Conservation (phyloP, 2,113 vertebrate genomes). For the Vireo altiloquus region DNA sequence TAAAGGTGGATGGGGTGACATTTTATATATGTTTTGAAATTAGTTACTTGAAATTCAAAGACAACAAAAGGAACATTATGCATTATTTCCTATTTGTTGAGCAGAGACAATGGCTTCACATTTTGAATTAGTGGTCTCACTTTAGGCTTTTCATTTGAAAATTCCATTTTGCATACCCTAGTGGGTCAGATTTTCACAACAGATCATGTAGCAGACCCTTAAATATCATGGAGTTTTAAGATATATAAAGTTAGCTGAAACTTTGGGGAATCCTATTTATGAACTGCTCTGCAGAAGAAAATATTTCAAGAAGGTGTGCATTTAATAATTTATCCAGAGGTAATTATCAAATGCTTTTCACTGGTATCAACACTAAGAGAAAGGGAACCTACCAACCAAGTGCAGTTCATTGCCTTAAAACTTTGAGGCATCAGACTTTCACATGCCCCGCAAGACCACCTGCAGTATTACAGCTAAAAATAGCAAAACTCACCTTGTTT, state of each 20-base stretch:
- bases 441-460: neutral
- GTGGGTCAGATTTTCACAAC: neutral
- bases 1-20: neutral
- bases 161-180: neutral
- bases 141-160: neutral
- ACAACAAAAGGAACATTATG: neutral
- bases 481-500: conserved; percentile 79
- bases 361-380: neutral
- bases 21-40: neutral
- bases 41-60: neutral
- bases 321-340: neutral
- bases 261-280: neutral
- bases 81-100: neutral
- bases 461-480: neutral
- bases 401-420: neutral
- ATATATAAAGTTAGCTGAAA: neutral
- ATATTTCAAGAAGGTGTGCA: neutral
- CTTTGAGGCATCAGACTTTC: neutral
- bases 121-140: neutral
- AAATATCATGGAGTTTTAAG: neutral
- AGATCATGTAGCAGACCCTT: neutral
- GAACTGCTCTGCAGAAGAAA: neutral
- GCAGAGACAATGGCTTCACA: neutral
- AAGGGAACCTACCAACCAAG: neutral
- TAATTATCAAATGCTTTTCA: neutral